A percentile compares a stretch with the other conserved stretches of the same genome.
These are phyloP conservation scores for Andrena chrysosceles DNA, from an alignment of 2,888 invertebrate species.

Conservation along the genomic window DNA sequence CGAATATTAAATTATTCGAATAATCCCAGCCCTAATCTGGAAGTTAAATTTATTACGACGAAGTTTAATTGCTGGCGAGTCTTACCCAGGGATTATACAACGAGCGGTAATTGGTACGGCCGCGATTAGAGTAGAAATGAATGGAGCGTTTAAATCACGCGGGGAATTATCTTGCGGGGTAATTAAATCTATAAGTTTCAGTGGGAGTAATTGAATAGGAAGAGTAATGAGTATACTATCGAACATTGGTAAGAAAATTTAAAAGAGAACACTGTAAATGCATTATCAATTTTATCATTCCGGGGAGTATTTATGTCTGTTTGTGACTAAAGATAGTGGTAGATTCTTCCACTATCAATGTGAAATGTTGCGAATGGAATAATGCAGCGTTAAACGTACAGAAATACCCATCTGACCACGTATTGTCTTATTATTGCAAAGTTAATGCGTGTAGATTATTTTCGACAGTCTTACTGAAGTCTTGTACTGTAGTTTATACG, in stretches of 20 bases:
- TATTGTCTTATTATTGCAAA: too few species aligned
- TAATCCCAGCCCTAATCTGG: too few species aligned
- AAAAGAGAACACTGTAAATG: too few species aligned
- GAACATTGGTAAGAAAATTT: neutral
- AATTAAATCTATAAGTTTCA: constrained; percentile 40
- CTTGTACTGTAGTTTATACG: neutral
- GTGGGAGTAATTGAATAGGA: constrained; percentile 28
- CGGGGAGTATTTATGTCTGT: neutral
- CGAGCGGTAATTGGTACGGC: constrained; percentile 42
- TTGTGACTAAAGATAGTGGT: neutral
- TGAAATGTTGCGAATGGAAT: neutral
- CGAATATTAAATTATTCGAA: too few species aligned
- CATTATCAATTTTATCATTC: too few species aligned
- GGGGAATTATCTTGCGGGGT: constrained; percentile 24
- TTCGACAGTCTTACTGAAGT: neutral
- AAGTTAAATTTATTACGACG: constrained; percentile 30
- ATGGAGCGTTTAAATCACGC: constrained; percentile 17
- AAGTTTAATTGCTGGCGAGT: constrained; percentile 18
- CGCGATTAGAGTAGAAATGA: constrained; percentile 36
- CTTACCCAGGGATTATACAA: constrained; percentile 23
- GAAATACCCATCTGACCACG: too few species aligned
- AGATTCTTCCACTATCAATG: neutral
- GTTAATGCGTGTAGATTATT: neutral
- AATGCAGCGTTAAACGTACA: too few species aligned
- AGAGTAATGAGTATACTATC: constrained; percentile 20